Evolutionary conservation across 2,888 invertebrate species (phyloP).

Genomic region (Tetrapedia diversipes): DNA sequence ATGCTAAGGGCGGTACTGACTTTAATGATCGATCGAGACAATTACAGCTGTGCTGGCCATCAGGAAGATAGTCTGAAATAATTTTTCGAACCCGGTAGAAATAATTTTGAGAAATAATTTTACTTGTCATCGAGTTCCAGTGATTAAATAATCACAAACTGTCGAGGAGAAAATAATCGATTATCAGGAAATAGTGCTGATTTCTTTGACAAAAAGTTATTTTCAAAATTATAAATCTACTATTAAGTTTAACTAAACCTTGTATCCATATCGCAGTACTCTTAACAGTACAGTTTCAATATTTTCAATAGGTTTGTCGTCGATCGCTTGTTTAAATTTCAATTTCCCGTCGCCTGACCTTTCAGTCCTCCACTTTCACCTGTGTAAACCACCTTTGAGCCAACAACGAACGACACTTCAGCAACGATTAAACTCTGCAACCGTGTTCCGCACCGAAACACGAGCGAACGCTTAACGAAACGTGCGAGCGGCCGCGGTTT

Average conservation of each 20-base stretch:
- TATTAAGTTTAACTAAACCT: too few relatives aligned
- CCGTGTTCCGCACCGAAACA: background rate
- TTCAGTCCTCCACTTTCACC: background rate
- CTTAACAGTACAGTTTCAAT: too few relatives aligned
- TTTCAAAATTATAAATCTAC: too few relatives aligned
- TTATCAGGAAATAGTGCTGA: background rate
- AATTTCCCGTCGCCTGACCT: background rate
- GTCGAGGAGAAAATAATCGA: background rate
- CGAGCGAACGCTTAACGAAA: background rate
- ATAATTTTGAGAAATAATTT: background rate
- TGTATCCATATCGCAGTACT: too few relatives aligned
- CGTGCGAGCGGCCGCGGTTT: background rate
- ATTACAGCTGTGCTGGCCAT: conserved; percentile 13
- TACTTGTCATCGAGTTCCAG: background rate
- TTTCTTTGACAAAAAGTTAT: background rate
- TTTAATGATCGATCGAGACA: conserved; percentile 31
- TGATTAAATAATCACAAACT: background rate
- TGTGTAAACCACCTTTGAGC: background rate
- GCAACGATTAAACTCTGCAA: background rate
- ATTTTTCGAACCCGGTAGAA: conserved; percentile 42
- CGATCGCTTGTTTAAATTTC: background rate
- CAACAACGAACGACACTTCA: background rate
- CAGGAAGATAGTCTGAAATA: conserved; percentile 42
- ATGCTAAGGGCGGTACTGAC: too few relatives aligned
- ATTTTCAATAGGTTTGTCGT: background rate